Evolutionary conservation across 2,888 invertebrate species (phyloP).

Genomic region (Xylota segnis): DNA sequence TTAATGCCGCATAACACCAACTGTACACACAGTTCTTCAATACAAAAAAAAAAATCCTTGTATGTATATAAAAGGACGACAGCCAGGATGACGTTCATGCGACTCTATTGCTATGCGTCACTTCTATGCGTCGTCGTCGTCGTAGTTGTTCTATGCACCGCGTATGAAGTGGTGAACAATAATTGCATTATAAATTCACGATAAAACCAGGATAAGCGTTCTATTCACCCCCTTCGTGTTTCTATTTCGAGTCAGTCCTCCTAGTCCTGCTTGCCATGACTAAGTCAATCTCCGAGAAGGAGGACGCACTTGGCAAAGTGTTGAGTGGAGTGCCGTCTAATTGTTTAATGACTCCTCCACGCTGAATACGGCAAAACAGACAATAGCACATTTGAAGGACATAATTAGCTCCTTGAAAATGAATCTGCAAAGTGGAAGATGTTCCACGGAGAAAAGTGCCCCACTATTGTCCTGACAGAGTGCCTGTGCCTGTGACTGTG

Average conservation of each 20-base stretch:
- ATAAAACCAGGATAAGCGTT: not conserved
- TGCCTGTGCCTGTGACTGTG: too few species aligned
- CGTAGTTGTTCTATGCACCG: not conserved
- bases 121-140: constrained; percentile 15
- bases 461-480: not conserved
- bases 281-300: not conserved
- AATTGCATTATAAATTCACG: constrained; percentile 22
- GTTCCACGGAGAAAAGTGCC: not conserved
- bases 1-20: constrained; percentile 32
- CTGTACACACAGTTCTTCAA: not conserved
- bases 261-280: not conserved
- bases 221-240: not conserved
- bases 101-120: constrained; percentile 14
- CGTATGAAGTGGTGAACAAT: constrained; percentile 4
- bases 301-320: not conserved
- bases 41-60: not conserved
- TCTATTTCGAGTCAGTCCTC: not conserved
- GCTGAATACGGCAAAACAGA: constrained; percentile 10
- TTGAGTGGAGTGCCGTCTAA: constrained; percentile 1
- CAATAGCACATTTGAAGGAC: constrained; percentile 7
- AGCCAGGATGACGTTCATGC: constrained; percentile 2
- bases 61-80: not conserved
- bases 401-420: constrained; percentile 3
- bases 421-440: not conserved
- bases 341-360: constrained; percentile 16